A percentile compares a stretch with the other conserved stretches of the same genome.
phyloP scores from a whole-genome alignment of 2,797 vertebrate species.

The Poliocrania exsul region DNA sequence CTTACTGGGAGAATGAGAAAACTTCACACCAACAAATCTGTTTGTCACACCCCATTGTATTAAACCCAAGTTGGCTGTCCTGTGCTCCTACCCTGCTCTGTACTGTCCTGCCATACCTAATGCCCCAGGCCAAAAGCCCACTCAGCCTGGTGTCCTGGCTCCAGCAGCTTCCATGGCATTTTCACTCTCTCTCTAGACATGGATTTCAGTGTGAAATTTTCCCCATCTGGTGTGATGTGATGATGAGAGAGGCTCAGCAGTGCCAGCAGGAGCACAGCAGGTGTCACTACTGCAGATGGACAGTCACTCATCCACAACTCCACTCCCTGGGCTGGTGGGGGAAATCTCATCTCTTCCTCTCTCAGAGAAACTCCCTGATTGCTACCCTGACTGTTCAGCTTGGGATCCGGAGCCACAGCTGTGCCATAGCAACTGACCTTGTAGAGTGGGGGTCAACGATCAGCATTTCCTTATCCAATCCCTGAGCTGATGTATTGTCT shows the following conservation, averaged over 20 bases:
- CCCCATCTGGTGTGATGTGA: background rate
- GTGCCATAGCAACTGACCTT: rapidly evolving
- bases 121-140: background rate
- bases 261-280: background rate
- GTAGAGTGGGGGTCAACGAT: background rate
- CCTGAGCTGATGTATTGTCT: background rate
- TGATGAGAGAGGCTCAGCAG: background rate
- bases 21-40: background rate
- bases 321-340: background rate
- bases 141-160: background rate
- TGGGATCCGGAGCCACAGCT: background rate
- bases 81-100: background rate
- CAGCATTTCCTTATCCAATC: background rate
- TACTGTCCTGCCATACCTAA: rapidly evolving
- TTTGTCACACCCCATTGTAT: background rate
- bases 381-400: background rate
- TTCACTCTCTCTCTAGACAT: background rate
- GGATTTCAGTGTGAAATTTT: background rate
- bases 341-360: background rate
- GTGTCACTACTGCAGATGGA: background rate
- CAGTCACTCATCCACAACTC: background rate
- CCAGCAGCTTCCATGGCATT: background rate
- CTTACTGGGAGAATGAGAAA: background rate
- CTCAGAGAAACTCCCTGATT: background rate
- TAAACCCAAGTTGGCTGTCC: background rate